Base-by-base conservation (phyloP, 1,140 invertebrate species). In the Saxidomus purpurata region DNA sequence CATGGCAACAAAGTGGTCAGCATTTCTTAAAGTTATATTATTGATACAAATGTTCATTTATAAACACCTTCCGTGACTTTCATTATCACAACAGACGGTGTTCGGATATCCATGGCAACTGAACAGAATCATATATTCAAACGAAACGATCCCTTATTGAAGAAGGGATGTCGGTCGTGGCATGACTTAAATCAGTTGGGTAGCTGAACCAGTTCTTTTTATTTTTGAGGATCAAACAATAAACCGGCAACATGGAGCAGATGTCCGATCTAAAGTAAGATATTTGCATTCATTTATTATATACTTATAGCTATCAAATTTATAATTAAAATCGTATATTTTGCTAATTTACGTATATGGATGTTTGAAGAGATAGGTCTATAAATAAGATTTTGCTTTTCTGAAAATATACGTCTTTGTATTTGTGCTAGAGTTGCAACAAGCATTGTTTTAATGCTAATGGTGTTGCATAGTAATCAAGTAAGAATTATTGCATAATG, bases 201-300 rank as follows among this genome's bases (percentile, higher is more conserved):
- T 8, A 15, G 3, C 15, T 11, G 52, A 4, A n/a, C 3, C 8
- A 11, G 17, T 11, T 59, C 19, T 17, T 74, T n/a, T 43, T 80
- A 25, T 55, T 40, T 3, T n/a, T 63, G 6, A 28, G 3, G 36
- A 17, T 22, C 15, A 28, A n/a, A 67, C 1, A 13, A 61, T 6
- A 83, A 15, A 59, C 63, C 19, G 28, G 0, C 59, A 63, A 69
- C 13, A 87, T 87, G 84, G 84, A 87, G 28, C 84, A 87, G 71
- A 87, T 87, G 84, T 77, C 84, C 28, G 84, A 87, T 77, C 52
- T 87, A 28, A 87, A 77, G 84, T 87, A 87, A 87, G 84, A 31
- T 40, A 6, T 38, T 40, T 34, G 6, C 19, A 36, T 49, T 47
- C 11, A 55, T 52, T 76, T 40, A n/a, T n/a, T n/a, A n/a, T n/a